phyloP scores from a whole-genome alignment of 92 coral and sea anemone species.

The Porites lobata region DNA sequence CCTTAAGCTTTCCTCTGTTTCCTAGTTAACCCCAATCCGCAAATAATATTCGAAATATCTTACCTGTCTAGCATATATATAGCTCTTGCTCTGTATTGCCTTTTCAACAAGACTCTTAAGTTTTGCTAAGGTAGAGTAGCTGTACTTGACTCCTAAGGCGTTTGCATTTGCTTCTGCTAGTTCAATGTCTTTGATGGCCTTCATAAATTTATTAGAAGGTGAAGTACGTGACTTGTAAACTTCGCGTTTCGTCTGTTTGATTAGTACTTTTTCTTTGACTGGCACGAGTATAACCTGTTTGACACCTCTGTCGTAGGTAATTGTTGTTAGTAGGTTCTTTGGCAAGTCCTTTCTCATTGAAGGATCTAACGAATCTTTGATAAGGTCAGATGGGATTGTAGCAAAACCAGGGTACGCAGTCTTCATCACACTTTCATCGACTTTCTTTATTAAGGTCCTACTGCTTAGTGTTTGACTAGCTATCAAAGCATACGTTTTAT shows the following conservation, averaged over 20 bases:
- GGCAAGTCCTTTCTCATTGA: too few species aligned
- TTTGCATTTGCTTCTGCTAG: constrained; percentile 79
- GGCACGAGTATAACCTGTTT: not conserved
- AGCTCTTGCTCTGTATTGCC: constrained; percentile 60
- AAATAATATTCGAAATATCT: not conserved
- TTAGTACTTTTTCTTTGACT: constrained; percentile 12
- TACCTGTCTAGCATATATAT: constrained; percentile 42
- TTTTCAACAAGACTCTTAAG: constrained; percentile 30
- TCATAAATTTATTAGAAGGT: constrained; percentile 85
- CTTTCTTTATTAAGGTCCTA: too few species aligned
- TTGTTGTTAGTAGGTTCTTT: too few species aligned
- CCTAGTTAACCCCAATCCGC: too few species aligned
- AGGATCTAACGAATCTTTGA: too few species aligned
- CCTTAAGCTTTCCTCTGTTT: too few species aligned
- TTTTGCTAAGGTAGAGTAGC: constrained; percentile 1
- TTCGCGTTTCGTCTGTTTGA: constrained; percentile 39
- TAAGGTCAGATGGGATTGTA: too few species aligned
- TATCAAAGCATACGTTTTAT: too few species aligned
- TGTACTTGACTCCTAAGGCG: constrained; percentile 41
- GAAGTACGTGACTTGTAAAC: constrained; percentile 69
- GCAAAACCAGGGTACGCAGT: too few species aligned
- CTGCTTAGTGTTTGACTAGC: not conserved
- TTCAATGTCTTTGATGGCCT: constrained; percentile 84
- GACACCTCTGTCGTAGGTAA: too few species aligned
- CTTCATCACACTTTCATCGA: too few species aligned